A percentile compares a stretch with the other conserved stretches of the same genome.
phyloP scores from a whole-genome alignment of 2,797 vertebrate species.

The Sebastes variabilis region DNA sequence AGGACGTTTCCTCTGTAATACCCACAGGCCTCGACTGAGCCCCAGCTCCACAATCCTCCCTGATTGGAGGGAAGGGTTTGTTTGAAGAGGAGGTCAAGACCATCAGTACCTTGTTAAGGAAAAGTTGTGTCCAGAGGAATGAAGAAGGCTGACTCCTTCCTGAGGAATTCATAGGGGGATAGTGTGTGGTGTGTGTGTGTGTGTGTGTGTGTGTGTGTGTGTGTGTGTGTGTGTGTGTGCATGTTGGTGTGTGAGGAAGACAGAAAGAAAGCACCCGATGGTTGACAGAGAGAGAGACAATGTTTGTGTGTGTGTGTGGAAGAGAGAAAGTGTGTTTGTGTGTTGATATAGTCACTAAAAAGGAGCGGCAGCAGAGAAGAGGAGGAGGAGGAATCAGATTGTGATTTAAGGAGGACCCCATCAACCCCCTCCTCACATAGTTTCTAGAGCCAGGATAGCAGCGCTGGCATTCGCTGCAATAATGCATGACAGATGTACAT shows the following conservation, averaged over 20 bases:
- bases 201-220: constrained; percentile 28
- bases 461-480: constrained; percentile 79
- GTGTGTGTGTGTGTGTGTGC: constrained; percentile 11
- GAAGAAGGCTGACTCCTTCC: constrained; percentile 72
- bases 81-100: constrained; percentile 82
- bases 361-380: constrained; percentile 19
- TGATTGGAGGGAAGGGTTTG: constrained; percentile 83
- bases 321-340: neutral
- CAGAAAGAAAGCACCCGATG: constrained; percentile 13
- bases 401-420: constrained; percentile 71
- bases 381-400: constrained; percentile 50
- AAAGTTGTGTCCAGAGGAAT: constrained; percentile 75
- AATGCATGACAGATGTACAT: constrained; percentile 88
- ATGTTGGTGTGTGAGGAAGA: constrained; percentile 4
- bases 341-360: constrained; percentile 55
- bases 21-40: constrained; percentile 77
- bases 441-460: constrained; percentile 80
- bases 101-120: constrained; percentile 79
- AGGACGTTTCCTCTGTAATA: constrained; percentile 79
- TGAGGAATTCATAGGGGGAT: constrained; percentile 73
- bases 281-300: constrained; percentile 2
- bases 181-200: constrained; percentile 27
- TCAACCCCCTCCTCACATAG: constrained; percentile 70
- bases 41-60: constrained; percentile 72
- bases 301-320: neutral